These are phyloP conservation scores for Steinernema khuongi DNA, from an alignment of 1,140 invertebrate species.

Conservation along the genomic window DNA sequence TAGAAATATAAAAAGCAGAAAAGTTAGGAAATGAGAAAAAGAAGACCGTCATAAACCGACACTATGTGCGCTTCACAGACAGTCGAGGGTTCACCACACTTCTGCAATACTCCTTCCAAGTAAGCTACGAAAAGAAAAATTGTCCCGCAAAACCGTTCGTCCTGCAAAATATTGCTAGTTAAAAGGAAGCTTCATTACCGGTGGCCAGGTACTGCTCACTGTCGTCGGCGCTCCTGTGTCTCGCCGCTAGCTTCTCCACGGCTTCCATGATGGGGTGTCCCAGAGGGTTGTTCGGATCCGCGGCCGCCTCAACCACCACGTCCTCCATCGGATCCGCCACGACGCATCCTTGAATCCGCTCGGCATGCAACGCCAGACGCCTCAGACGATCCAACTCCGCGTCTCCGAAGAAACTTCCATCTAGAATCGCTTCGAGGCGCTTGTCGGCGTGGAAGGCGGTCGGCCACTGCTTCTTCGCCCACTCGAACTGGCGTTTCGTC, in stretches of 20 bases:
- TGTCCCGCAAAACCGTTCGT: too few species aligned
- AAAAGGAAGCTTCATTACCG: neutral
- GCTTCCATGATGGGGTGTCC: neutral
- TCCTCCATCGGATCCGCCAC: neutral
- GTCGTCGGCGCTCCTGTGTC: neutral
- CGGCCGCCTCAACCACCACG: neutral
- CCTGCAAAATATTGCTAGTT: too few species aligned
- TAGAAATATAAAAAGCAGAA: too few species aligned
- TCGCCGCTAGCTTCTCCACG: neutral
- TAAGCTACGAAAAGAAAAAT: too few species aligned
- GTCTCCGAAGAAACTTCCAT: neutral
- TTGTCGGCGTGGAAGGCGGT: neutral
- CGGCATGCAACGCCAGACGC: too few species aligned
- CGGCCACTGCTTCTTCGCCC: neutral
- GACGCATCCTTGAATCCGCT: neutral
- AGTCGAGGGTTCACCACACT: too few species aligned
- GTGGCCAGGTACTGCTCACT: neutral
- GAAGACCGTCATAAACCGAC: too few species aligned
- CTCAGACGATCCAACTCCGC: neutral
- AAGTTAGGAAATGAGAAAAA: too few species aligned
- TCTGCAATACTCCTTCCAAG: too few species aligned
- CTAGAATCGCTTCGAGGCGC: neutral
- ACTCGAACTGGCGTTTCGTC: conserved; percentile 1
- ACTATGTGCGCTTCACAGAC: too few species aligned
- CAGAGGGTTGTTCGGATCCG: neutral